A percentile compares a stretch with the other conserved stretches of the same genome.
Evolutionary conservation across 2,797 vertebrate genomes (phyloP).

Genomic region (Hybognathus amarus): DNA sequence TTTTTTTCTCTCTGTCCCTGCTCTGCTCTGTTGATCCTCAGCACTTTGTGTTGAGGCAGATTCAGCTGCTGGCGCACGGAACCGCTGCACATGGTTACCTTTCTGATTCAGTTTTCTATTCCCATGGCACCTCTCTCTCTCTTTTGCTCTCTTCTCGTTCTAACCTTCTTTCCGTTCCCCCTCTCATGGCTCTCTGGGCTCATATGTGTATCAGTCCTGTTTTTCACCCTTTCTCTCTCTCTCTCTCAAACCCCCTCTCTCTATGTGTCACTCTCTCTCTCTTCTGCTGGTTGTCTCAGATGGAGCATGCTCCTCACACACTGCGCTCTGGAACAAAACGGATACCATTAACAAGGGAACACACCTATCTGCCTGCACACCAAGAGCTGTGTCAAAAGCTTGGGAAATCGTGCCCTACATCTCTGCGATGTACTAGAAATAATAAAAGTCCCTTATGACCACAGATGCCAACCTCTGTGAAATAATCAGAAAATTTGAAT

Average conservation of each 20-base stretch:
- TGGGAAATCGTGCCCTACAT: conserved; percentile 62
- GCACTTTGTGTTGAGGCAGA: conserved; percentile 54
- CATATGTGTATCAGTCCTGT: conserved; percentile 53
- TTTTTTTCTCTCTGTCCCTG: conserved; percentile 26
- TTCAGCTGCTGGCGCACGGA: conserved; percentile 59
- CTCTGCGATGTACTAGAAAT: conserved; percentile 65
- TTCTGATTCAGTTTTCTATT: conserved; percentile 72
- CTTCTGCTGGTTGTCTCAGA: conserved; percentile 64
- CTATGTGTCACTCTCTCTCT: background rate
- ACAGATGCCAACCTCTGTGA: background rate
- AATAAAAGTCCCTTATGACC: conserved; percentile 57
- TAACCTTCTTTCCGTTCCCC: conserved; percentile 19
- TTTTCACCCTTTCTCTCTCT: conserved; percentile 18
- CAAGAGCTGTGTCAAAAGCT: conserved; percentile 71
- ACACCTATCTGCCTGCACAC: conserved; percentile 48
- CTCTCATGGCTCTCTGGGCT: conserved; percentile 53
- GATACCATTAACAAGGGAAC: conserved; percentile 68
- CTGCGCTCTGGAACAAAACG: conserved; percentile 68
- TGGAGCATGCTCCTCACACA: conserved; percentile 63
- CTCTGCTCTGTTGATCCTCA: conserved; percentile 61
- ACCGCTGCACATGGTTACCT: conserved; percentile 71
- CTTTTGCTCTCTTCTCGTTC: conserved; percentile 33
- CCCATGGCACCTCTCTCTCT: conserved; percentile 45
- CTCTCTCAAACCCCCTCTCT: too few species aligned
- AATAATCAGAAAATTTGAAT: background rate